Evolutionary conservation across 1,140 invertebrate species (phyloP).

Genomic region (Cherax quadricarinatus): DNA sequence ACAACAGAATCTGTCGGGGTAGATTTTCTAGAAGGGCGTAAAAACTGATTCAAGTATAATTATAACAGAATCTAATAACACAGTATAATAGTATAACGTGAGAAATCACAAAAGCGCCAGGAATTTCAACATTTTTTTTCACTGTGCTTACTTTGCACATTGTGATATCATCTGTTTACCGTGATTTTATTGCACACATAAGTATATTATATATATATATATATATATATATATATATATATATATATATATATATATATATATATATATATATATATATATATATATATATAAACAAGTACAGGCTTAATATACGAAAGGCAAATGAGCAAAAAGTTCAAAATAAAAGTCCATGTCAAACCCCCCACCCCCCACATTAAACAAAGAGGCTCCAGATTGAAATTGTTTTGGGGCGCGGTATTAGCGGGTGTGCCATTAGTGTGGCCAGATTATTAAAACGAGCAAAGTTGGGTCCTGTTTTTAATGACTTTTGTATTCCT

Average conservation of each 20-base stretch:
- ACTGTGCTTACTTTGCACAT: too few relatives aligned
- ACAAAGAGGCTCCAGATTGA: constrained; percentile 53
- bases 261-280: not conserved
- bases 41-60: too few relatives aligned
- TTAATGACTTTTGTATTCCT: constrained; percentile 70
- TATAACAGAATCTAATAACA: too few relatives aligned
- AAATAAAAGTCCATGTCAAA: constrained; percentile 27
- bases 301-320: not conserved
- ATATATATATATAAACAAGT: not conserved
- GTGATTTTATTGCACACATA: not conserved
- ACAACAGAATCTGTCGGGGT: too few relatives aligned
- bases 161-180: too few relatives aligned
- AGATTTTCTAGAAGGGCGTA: too few relatives aligned
- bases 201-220: constrained; percentile 51
- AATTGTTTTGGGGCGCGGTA: constrained; percentile 67
- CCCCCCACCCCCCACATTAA: constrained; percentile 7
- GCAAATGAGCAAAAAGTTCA: constrained; percentile 8
- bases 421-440: constrained; percentile 66
- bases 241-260: constrained; percentile 27
- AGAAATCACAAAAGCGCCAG: too few relatives aligned
- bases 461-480: constrained; percentile 70
- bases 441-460: constrained; percentile 68
- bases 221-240: constrained; percentile 38
- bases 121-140: too few relatives aligned
- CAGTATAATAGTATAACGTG: too few relatives aligned